These are phyloP conservation scores for Chalcosyrphus nemorum DNA, from an alignment of 2,888 invertebrate genomes.

Conservation along the genomic window DNA sequence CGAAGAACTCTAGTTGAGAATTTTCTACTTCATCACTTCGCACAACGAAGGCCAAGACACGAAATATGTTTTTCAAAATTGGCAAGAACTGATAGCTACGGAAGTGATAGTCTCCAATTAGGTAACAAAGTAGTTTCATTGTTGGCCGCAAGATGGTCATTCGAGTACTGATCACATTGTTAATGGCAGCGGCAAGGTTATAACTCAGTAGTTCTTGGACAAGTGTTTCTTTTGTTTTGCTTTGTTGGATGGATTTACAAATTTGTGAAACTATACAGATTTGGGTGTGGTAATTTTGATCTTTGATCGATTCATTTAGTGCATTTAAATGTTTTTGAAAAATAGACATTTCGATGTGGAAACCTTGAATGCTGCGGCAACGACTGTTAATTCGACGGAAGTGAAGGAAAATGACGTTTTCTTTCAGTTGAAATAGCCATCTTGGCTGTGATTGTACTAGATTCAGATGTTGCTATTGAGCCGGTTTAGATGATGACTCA, in stretches of 20 bases:
- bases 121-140: constrained; percentile 31
- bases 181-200: constrained; percentile 16
- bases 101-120: constrained; percentile 44
- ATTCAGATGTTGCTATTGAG: neutral
- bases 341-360: constrained; percentile 11
- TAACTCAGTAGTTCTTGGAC: constrained; percentile 13
- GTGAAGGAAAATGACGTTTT: neutral
- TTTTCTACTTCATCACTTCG: constrained; percentile 26
- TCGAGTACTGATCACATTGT: constrained; percentile 34
- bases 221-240: neutral
- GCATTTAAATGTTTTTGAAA: constrained; percentile 3
- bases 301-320: constrained; percentile 22
- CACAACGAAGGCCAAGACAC: constrained; percentile 36
- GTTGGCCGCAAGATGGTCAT: constrained; percentile 28
- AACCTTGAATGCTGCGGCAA: neutral
- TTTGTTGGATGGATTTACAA: constrained; percentile 2
- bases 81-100: constrained; percentile 33
- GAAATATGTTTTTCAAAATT: constrained; percentile 59
- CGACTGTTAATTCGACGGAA: neutral
- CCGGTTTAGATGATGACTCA: no score
- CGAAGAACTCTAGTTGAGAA: constrained; percentile 47
- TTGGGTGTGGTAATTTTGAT: constrained; percentile 16
- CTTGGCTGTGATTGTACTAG: neutral
- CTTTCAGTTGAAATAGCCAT: neutral
- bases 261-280: constrained; percentile 17